Base-by-base conservation (phyloP, 1,140 invertebrate species). In the Drosophila parabipectinata region DNA sequence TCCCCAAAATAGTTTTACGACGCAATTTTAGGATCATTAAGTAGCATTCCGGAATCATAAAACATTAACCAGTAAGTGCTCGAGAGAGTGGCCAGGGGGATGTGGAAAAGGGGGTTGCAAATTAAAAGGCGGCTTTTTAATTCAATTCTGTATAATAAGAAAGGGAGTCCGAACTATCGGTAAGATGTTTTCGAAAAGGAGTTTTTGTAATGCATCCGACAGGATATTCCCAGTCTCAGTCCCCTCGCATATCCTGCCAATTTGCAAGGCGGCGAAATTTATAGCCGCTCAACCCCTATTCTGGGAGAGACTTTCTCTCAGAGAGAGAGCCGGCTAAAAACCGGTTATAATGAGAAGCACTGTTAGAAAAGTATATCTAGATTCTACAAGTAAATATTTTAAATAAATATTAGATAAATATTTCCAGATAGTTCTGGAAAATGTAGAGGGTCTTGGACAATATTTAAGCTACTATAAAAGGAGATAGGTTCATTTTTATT, bases 231-330 rank as follows among this genome's bases (percentile, higher is more conserved):
- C 14, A 10, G 32, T 21, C 21, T 21, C 21, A 67, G 6, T 47
- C 45, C 51, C 47, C 51, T 47, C 32, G 28, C 60, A 75, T 60
- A 67, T 69, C 66, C 61, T 66, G 52, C 72, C 64, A 58, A 55
- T 47, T 76, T 62, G 77, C 77, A 67, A 72, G 69, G 78, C 77
- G 80, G 62, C 66, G 60, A 62, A 72, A 81, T 77, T 76, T 61
- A 77, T 45, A 41, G 78, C 68, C 53, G 52, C 32, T 21, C 58
- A 63, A 80, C 78, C 78, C 78, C 61, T 81, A 72, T 72, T 66
- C 77, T 34, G 47, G 7, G 45, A 60, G 55, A 57, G 28, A 9
- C 5, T 53, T 3, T 14, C 14, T 7, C 14, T 3, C 2, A 3
- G 21, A 12, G 24, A 39, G 47, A 53, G 68, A 37, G 48, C 30